Percentiles rank a stretch among this genome's conserved stretches.
Conservation (phyloP, 30 jellyfish, hydroid and myxozoan species). For the Cassiopea andromeda region DNA sequence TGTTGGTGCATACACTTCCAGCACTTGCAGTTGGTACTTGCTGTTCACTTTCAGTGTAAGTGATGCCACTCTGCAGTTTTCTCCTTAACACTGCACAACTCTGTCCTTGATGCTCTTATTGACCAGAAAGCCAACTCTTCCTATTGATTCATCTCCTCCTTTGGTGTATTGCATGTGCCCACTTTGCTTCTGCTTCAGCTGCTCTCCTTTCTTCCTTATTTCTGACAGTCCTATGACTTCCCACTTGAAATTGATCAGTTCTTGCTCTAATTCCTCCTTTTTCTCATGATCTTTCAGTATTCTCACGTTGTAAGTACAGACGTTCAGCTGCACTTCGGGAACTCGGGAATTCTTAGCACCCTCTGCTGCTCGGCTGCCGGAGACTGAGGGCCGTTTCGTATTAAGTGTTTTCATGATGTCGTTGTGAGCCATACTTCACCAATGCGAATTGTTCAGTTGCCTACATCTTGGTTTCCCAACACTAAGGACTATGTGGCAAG, state of each 20-base stretch:
- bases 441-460: constrained; percentile 70
- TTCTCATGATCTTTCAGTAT: constrained; percentile 40
- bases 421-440: constrained; percentile 61
- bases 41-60: constrained; percentile 57
- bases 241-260: constrained; percentile 41
- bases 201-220: constrained; percentile 61
- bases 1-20: constrained; percentile 61
- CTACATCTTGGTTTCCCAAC: constrained; percentile 3
- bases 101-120: constrained; percentile 55
- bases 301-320: constrained; percentile 59
- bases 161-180: constrained; percentile 56
- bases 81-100: constrained; percentile 45
- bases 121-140: constrained; percentile 60
- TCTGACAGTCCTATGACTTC: constrained; percentile 45
- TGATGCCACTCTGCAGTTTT: constrained; percentile 49
- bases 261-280: constrained; percentile 14
- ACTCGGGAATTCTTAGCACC: constrained; percentile 77
- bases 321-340: constrained; percentile 17
- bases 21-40: constrained; percentile 58
- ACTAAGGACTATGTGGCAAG: constrained; percentile 37
- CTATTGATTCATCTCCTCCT: constrained; percentile 41
- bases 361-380: constrained; percentile 78
- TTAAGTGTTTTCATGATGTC: constrained; percentile 50
- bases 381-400: constrained; percentile 67
- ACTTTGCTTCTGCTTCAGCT: constrained; percentile 50